Evolutionary conservation across 2,888 invertebrate genomes (phyloP).

Genomic region (Galerucella calmariensis): DNA sequence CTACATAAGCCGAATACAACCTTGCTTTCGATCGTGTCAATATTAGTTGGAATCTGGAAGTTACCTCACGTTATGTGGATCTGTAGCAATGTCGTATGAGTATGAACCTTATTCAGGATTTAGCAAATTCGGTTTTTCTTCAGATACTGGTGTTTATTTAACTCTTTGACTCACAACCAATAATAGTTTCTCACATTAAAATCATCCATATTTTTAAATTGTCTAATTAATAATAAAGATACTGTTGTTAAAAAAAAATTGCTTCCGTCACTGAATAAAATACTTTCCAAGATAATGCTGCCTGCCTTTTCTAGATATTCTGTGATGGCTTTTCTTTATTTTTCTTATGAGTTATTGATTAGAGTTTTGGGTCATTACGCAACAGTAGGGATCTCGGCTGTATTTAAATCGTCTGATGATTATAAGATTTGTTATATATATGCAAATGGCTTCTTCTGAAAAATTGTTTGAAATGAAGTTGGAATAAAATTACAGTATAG

Average conservation of each 20-base stretch:
- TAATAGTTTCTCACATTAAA: too few relatives aligned
- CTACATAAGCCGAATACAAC: too few relatives aligned
- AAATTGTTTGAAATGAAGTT: not conserved
- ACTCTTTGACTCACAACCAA: too few relatives aligned
- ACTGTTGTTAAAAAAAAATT: not conserved
- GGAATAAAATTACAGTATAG: not conserved
- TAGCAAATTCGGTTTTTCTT: too few relatives aligned
- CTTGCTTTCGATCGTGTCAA: too few relatives aligned
- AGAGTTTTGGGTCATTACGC: constrained; percentile 37
- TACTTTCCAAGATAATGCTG: constrained; percentile 50
- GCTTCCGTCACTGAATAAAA: constrained; percentile 41
- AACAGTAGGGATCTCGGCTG: constrained; percentile 31
- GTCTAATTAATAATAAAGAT: too few relatives aligned
- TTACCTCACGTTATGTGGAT: too few relatives aligned
- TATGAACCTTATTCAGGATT: too few relatives aligned
- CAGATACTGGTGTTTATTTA: too few relatives aligned
- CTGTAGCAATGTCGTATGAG: too few relatives aligned
- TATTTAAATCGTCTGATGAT: constrained; percentile 20
- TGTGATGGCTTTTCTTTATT: constrained; percentile 28
- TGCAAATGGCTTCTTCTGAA: constrained; percentile 7
- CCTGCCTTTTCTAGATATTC: constrained; percentile 23
- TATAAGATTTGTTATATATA: not conserved
- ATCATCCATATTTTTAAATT: too few relatives aligned
- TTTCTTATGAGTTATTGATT: constrained; percentile 43
- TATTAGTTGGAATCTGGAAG: too few relatives aligned